Evolutionary conservation across 2,888 invertebrate genomes (phyloP).

Genomic region (Athripsodes cinereus): DNA sequence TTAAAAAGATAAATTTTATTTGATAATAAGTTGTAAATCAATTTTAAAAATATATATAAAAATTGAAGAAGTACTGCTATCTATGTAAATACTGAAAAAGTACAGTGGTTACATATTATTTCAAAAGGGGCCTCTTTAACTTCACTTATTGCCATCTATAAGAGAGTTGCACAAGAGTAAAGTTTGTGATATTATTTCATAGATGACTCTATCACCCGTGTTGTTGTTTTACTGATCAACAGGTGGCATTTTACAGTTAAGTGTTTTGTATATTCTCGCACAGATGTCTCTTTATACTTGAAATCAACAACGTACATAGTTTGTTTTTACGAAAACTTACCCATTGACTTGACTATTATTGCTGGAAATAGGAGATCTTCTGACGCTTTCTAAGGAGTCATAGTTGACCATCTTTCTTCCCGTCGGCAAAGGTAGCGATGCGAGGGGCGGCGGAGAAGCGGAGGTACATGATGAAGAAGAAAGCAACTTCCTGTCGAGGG

Average conservation of each 20-base stretch:
- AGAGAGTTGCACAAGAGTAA: too few relatives aligned
- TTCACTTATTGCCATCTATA: too few relatives aligned
- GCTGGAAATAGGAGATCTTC: slow-evolving; percentile 41
- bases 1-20: too few relatives aligned
- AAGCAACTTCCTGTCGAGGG: slow-evolving; percentile 49
- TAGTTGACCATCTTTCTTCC: slow-evolving; percentile 33
- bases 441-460: slow-evolving; percentile 55
- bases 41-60: too few relatives aligned
- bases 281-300: background rate
- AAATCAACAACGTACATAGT: background rate
- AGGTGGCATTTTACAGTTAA: background rate
- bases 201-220: too few relatives aligned
- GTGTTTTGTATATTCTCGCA: background rate
- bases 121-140: too few relatives aligned
- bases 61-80: too few relatives aligned
- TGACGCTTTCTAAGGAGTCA: slow-evolving; percentile 44
- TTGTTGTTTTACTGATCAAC: background rate
- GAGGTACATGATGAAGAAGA: slow-evolving; percentile 39
- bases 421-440: slow-evolving; percentile 49
- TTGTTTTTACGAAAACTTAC: slow-evolving; percentile 8
- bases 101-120: too few relatives aligned
- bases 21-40: too few relatives aligned
- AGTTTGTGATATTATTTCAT: too few relatives aligned
- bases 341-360: slow-evolving; percentile 33
- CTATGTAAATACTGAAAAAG: too few relatives aligned